These are phyloP conservation scores for Vidua chalybeata DNA, from an alignment of 2,113 vertebrate species.

Conservation along the genomic window DNA sequence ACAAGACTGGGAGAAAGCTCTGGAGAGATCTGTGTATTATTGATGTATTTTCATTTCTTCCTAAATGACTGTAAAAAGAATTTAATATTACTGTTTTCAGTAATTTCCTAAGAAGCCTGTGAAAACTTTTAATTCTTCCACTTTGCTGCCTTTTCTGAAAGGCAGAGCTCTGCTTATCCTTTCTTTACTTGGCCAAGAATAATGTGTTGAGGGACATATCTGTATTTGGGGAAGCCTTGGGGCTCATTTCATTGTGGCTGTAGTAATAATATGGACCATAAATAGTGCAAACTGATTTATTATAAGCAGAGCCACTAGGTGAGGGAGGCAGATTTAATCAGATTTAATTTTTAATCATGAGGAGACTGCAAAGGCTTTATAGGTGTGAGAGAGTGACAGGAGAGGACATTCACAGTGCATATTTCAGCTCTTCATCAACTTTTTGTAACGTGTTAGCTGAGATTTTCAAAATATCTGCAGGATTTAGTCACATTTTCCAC, in stretches of 20 bases:
- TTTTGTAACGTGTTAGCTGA: neutral
- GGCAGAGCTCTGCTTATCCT: neutral
- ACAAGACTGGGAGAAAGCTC: neutral
- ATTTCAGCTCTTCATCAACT: neutral
- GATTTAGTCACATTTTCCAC: neutral
- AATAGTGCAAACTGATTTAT: neutral
- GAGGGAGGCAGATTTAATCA: neutral
- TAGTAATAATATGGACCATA: neutral
- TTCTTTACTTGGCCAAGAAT: neutral
- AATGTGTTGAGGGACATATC: neutral
- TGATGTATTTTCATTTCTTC: neutral
- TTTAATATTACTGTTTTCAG: neutral
- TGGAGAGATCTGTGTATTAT: neutral
- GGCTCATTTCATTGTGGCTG: neutral
- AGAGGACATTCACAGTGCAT: neutral
- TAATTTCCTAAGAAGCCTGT: neutral
- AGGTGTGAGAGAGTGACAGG: neutral
- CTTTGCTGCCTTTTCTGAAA: neutral
- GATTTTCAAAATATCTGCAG: conserved; percentile 1
- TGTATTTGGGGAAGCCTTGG: neutral
- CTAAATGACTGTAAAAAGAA: neutral
- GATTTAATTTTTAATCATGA: neutral
- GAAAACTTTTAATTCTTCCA: neutral
- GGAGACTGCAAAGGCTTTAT: neutral
- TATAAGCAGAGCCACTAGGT: neutral